Evolutionary conservation across 2,113 vertebrate genomes (phyloP).

Genomic region (Callithrix jacchus): DNA sequence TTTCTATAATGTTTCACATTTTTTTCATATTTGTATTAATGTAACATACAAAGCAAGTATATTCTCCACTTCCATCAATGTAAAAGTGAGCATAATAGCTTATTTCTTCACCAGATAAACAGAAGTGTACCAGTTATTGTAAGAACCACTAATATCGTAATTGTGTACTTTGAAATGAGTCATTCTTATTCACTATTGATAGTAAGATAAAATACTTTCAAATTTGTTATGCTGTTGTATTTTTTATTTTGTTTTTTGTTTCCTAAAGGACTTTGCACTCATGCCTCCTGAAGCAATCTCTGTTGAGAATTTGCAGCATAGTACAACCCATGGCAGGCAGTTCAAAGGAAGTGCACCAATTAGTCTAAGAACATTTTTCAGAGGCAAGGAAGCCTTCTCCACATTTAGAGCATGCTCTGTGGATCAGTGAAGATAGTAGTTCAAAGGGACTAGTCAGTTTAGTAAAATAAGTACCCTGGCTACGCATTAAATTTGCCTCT

Average conservation of each 20-base stretch:
- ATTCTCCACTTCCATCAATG: not conserved
- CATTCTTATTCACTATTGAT: not conserved
- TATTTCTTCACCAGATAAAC: not conserved
- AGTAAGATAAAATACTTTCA: not conserved
- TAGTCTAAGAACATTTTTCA: conserved; percentile 78
- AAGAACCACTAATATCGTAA: not conserved
- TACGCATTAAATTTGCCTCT: conserved; percentile 83
- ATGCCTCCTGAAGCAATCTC: conserved; percentile 67
- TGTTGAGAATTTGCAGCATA: conserved; percentile 45
- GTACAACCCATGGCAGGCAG: conserved; percentile 75
- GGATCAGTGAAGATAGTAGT: conserved; percentile 77
- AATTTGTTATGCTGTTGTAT: not conserved
- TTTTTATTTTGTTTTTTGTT: conserved; percentile 52
- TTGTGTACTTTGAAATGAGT: not conserved
- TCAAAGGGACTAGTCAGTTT: conserved; percentile 80
- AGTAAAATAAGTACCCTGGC: conserved; percentile 80
- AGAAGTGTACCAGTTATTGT: not conserved
- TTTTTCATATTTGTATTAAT: conserved; percentile 16
- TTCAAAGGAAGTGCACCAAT: conserved; percentile 76
- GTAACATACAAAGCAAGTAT: not conserved
- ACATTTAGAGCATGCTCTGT: conserved; percentile 66
- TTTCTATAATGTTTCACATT: not conserved
- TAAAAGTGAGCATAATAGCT: not conserved
- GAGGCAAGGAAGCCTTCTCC: conserved; percentile 75
- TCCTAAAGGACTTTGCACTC: not conserved